A percentile compares a stretch with the other conserved stretches of the same genome.
These are phyloP conservation scores for Xiphorhynchus elegans DNA, from an alignment of 2,113 vertebrate genomes.

Conservation along the genomic window DNA sequence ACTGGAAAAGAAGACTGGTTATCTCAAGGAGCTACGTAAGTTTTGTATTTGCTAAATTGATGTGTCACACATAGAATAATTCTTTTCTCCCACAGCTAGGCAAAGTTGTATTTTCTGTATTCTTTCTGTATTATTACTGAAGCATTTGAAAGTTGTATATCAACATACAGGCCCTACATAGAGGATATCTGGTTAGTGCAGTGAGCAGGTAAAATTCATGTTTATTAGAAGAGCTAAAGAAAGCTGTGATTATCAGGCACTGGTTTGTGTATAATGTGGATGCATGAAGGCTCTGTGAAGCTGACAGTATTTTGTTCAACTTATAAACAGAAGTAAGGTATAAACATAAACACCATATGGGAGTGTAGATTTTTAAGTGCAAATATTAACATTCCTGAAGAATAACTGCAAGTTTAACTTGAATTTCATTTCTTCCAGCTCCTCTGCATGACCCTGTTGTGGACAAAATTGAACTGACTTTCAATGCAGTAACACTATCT, in stretches of 20 bases:
- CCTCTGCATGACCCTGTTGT: neutral
- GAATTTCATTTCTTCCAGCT: slow-evolving; percentile 53
- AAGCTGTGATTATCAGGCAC: neutral
- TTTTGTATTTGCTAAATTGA: neutral
- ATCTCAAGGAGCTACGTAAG: slow-evolving; percentile 67
- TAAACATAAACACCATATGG: neutral
- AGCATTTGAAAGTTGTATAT: neutral
- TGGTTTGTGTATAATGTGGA: neutral
- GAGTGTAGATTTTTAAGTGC: neutral
- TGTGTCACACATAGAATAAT: neutral
- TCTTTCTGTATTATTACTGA: neutral
- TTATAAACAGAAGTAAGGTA: neutral
- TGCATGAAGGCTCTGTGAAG: neutral
- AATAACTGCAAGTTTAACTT: neutral
- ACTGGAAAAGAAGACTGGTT: slow-evolving; percentile 62
- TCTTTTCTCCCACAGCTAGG: neutral
- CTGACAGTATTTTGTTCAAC: neutral
- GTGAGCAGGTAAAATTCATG: neutral
- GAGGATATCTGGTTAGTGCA: neutral
- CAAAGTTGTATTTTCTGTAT: neutral
- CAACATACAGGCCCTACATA: fast-evolving
- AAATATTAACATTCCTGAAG: neutral
- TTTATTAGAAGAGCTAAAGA: neutral
- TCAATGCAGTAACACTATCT: slow-evolving; percentile 45
- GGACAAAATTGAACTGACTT: neutral